phyloP scores from a whole-genome alignment of 2,888 invertebrate species.

The Oscheius sp. region DNA sequence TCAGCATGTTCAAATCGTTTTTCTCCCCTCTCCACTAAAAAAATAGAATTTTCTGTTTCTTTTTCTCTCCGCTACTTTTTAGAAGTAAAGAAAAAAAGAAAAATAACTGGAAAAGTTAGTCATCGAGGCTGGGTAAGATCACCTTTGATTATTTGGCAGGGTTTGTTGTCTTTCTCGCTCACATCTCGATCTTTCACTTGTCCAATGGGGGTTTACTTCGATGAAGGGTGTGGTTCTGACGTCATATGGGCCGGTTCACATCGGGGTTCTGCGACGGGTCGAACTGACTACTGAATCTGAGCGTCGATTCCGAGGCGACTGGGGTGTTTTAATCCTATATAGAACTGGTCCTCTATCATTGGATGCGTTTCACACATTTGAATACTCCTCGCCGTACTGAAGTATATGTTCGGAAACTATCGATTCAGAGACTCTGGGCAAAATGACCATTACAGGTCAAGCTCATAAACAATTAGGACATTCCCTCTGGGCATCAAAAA shows the following conservation, averaged over 20 bases:
- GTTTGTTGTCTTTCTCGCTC: conserved; percentile 20
- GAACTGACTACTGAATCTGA: conserved; percentile 19
- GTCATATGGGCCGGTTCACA: conserved; percentile 27
- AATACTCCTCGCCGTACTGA: background rate
- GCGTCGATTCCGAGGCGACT: conserved; percentile 26
- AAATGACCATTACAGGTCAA: too few species aligned
- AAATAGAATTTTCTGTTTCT: background rate
- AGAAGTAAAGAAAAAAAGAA: too few species aligned
- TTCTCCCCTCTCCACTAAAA: background rate
- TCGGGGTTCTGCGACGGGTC: conserved; percentile 21
- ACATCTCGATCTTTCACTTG: background rate
- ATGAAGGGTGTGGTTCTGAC: conserved; percentile 34
- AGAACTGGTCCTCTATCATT: conserved; percentile 26
- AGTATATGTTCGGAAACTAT: too few species aligned
- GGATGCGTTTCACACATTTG: conserved; percentile 26
- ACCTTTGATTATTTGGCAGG: conserved; percentile 1
- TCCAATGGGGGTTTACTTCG: conserved; percentile 17
- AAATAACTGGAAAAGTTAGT: conserved; percentile 1
- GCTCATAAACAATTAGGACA: too few species aligned
- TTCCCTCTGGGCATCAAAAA: too few species aligned
- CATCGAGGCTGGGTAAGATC: background rate
- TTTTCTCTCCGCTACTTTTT: background rate
- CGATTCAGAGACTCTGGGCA: too few species aligned
- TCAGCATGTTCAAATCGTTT: conserved; percentile 24
- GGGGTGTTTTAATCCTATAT: conserved; percentile 31